phyloP scores from a whole-genome alignment of 30 jellyfish, hydroid and myxozoan species.

The Haliclystus octoradiatus region DNA sequence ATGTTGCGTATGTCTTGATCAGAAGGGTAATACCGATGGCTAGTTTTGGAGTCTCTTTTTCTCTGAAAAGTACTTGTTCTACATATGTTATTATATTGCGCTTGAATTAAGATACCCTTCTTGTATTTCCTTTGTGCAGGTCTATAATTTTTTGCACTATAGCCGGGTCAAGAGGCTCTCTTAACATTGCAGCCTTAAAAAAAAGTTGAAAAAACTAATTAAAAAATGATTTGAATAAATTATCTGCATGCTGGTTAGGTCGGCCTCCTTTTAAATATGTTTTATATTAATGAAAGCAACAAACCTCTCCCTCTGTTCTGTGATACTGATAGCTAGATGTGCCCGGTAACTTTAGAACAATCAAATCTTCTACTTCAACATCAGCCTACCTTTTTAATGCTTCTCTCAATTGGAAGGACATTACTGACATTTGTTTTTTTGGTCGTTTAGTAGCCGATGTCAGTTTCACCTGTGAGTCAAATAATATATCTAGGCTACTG shows the following conservation, averaged over 20 bases:
- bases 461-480: too few species aligned
- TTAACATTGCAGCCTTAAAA: constrained; percentile 11
- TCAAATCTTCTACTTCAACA: constrained; percentile 7
- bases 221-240: too few species aligned
- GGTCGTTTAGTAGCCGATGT: too few species aligned
- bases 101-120: constrained; percentile 12
- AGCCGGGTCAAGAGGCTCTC: constrained; percentile 23
- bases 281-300: too few species aligned
- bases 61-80: constrained; percentile 11
- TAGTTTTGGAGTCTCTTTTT: constrained; percentile 13
- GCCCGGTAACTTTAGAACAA: constrained; percentile 17
- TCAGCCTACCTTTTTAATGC: not conserved
- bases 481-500: too few species aligned
- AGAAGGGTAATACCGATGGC: constrained; percentile 22
- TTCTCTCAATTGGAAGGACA: constrained; percentile 11
- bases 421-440: too few species aligned
- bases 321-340: constrained; percentile 20
- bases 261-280: too few species aligned
- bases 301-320: constrained; percentile 12
- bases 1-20: constrained; percentile 21
- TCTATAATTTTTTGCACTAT: constrained; percentile 14
- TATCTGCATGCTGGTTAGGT: too few species aligned
- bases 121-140: constrained; percentile 23
- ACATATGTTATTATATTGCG: constrained; percentile 15
- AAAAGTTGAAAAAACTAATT: too few species aligned